These are phyloP conservation scores for Hyperoodon ampullatus DNA, from an alignment of 2,113 vertebrate species.

Conservation along the genomic window DNA sequence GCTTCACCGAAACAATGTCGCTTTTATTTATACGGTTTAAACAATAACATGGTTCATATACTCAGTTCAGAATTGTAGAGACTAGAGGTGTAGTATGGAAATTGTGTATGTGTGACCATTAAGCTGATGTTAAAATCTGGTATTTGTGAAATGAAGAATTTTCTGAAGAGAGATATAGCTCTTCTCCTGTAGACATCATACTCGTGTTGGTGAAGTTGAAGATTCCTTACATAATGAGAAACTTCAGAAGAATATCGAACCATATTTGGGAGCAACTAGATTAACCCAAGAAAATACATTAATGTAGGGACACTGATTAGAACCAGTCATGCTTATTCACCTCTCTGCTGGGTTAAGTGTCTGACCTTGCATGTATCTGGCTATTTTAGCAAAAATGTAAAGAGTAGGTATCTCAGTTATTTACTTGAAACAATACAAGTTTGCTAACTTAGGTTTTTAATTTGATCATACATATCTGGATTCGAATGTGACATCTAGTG, in stretches of 20 bases:
- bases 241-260: constrained; percentile 23
- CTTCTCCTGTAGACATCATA: not conserved
- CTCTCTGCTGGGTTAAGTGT: not conserved
- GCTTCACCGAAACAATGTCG: constrained; percentile 75
- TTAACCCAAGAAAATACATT: constrained; percentile 55
- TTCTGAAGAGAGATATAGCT: constrained; percentile 8
- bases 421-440: constrained; percentile 13
- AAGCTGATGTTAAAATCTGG: constrained; percentile 48
- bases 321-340: not conserved
- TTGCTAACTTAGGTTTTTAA: constrained; percentile 3
- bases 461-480: not conserved
- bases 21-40: constrained; percentile 84
- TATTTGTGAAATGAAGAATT: constrained; percentile 66
- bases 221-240: constrained; percentile 11
- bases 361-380: not conserved
- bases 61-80: constrained; percentile 64
- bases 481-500: not conserved
- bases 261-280: not conserved
- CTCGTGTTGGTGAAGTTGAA: not conserved
- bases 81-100: constrained; percentile 53
- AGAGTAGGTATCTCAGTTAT: not conserved
- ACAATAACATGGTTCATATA: constrained; percentile 81
- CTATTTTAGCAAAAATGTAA: not conserved
- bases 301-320: constrained; percentile 29
- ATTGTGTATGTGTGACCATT: constrained; percentile 37